A percentile compares a stretch with the other conserved stretches of the same genome.
phyloP scores from a whole-genome alignment of 2,888 invertebrate genomes.

The Drosophila affinis region DNA sequence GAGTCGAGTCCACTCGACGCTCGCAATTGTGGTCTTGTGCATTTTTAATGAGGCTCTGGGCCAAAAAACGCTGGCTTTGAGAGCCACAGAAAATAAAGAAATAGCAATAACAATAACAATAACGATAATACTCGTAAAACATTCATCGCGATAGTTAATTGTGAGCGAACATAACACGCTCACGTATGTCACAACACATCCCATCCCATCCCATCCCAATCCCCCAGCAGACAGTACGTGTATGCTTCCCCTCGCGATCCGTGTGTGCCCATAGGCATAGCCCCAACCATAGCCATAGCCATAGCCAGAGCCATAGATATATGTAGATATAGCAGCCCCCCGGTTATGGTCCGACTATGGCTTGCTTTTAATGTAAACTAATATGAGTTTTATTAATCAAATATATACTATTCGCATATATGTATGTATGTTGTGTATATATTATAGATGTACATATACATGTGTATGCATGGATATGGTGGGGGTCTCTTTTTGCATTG shows the following conservation, averaged over 20 bases:
- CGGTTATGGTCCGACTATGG: slow-evolving; percentile 6
- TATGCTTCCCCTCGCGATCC: background rate
- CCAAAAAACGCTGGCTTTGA: slow-evolving; percentile 30
- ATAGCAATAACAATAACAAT: slow-evolving; percentile 13
- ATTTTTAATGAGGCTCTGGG: slow-evolving; percentile 37
- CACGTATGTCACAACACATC: slow-evolving; percentile 38
- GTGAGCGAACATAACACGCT: slow-evolving; percentile 30
- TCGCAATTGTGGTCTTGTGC: slow-evolving; percentile 37
- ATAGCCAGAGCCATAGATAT: slow-evolving; percentile 6
- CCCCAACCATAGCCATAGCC: slow-evolving; percentile 3
- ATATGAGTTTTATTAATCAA: slow-evolving; percentile 51
- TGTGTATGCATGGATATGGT: background rate
- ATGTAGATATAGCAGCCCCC: slow-evolving; percentile 23
- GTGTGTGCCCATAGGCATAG: background rate
- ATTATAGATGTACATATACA: slow-evolving; percentile 27
- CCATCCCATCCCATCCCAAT: background rate
- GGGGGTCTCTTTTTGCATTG: background rate
- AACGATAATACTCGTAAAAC: slow-evolving; percentile 26
- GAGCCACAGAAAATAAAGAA: slow-evolving; percentile 3
- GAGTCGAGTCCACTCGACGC: slow-evolving; percentile 5
- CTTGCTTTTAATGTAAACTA: slow-evolving; percentile 39
- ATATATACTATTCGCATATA: slow-evolving; percentile 16
- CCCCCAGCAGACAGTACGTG: background rate
- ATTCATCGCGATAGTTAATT: slow-evolving; percentile 39
- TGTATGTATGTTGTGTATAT: slow-evolving; percentile 1